Evolutionary conservation across 2,113 vertebrate genomes (phyloP), one percentile per base, ranked within the genome.

Genomic region (Chloebia gouldiae): DNA sequence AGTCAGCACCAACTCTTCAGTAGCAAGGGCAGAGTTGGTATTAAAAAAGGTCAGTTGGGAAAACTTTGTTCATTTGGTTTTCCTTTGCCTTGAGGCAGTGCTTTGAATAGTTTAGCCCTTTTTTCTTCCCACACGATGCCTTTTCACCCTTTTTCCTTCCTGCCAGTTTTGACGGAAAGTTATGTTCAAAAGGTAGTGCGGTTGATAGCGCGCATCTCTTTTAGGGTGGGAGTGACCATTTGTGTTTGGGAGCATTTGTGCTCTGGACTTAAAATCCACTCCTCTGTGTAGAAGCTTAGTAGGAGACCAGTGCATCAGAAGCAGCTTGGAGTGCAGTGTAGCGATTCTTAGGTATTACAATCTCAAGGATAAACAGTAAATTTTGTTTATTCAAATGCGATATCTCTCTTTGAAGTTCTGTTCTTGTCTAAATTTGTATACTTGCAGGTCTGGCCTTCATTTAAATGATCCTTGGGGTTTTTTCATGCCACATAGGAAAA

Each of bases 1-100:
- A 95, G 71, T 83, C 91, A 88, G 92, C 61, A 49, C 88, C 88
- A 83, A 25, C 72, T 53, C 86, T 97, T 93, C 85, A 88, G 68
- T 93, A 95, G 91, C 91, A 95, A 96, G 81, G 82, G 87, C 91
- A 96, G 51, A 79, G 83, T 92, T 81, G 81, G 53, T 95, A 91
- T 96, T 95, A 93, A 93, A 95, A 97, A 97, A 98, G 97, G 98
- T 98, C 78, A 95, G 96, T 96, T 23, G 47, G 88, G 94, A 95
- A 92, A 95, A 90, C 39, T 19, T 81, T 12, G 54, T 90, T 81
- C 31, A 4, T 86, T 82, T 35, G 59, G 64, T 90, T 95, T 94
- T 91, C 81, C 72, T 92, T 87, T 93, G 75, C 92, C 92, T 80
- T 40, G 37, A 93, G 96, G 92, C 85, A 80, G 20, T 68, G 60